phyloP scores from a whole-genome alignment of 2,797 vertebrate species.

The Hyperoplus immaculatus region DNA sequence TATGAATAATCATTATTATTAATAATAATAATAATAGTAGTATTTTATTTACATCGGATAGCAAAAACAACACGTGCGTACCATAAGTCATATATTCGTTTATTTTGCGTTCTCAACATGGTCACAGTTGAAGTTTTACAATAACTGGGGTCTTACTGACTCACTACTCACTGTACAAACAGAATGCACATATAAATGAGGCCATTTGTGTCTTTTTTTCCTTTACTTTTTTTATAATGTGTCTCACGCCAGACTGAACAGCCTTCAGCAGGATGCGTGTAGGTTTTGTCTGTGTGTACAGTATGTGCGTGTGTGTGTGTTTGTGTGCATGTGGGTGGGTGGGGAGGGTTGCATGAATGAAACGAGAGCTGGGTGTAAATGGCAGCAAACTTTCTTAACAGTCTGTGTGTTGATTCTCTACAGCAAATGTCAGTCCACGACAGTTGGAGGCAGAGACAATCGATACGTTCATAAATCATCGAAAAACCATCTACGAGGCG shows the following conservation, averaged over 20 bases:
- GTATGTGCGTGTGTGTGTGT: slow-evolving; percentile 38
- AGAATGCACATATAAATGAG: slow-evolving; percentile 95
- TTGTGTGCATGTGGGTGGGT: background rate
- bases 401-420: slow-evolving; percentile 86
- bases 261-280: slow-evolving; percentile 82
- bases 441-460: slow-evolving; percentile 83
- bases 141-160: slow-evolving; percentile 90
- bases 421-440: slow-evolving; percentile 83
- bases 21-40: background rate
- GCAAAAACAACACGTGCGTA: slow-evolving; percentile 60
- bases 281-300: slow-evolving; percentile 37
- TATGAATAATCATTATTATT: background rate
- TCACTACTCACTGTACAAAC: slow-evolving; percentile 93
- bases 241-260: slow-evolving; percentile 86
- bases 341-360: slow-evolving; percentile 49
- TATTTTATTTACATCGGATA: slow-evolving; percentile 12
- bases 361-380: slow-evolving; percentile 73
- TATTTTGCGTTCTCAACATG: slow-evolving; percentile 96
- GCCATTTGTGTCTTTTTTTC: slow-evolving; percentile 86
- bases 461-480: slow-evolving; percentile 78
- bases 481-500: slow-evolving; percentile 78
- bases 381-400: slow-evolving; percentile 83
- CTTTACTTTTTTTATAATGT: slow-evolving; percentile 71
- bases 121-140: slow-evolving; percentile 98
- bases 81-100: slow-evolving; percentile 92